Conservation (phyloP, 2,797 vertebrate species). For the Micropoecilia bifurca region DNA sequence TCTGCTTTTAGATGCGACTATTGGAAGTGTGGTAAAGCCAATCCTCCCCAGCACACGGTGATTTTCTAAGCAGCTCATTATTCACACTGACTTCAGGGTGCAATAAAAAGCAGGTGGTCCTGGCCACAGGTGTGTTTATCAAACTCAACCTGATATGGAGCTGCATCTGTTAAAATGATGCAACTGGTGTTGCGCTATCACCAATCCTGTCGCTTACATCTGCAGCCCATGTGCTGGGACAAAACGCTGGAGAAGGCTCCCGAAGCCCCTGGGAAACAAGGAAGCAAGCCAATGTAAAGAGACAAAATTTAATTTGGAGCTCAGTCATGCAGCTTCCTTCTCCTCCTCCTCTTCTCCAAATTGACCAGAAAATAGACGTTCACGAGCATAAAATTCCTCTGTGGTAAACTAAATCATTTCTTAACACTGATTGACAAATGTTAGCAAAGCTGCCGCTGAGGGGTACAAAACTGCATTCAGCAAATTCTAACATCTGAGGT, state of each 20-base stretch:
- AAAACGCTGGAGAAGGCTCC: constrained; percentile 56
- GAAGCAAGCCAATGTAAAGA: constrained; percentile 62
- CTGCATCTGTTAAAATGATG: constrained; percentile 50
- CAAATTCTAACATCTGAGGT: constrained; percentile 50
- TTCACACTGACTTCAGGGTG: constrained; percentile 31
- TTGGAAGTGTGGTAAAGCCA: not conserved
- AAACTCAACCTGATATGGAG: constrained; percentile 44
- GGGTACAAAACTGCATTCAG: constrained; percentile 57
- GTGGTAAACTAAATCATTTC: constrained; percentile 63
- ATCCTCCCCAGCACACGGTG: not conserved
- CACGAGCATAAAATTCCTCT: constrained; percentile 61
- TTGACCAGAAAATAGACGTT: constrained; percentile 74
- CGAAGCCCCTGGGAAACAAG: constrained; percentile 59
- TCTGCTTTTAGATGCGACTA: not conserved
- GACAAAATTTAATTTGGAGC: constrained; percentile 69
- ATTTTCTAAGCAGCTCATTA: constrained; percentile 17
- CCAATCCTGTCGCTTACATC: constrained; percentile 56
- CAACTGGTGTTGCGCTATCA: constrained; percentile 22
- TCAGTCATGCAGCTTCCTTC: constrained; percentile 62
- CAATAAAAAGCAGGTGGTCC: constrained; percentile 65
- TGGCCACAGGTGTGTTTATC: constrained; percentile 68
- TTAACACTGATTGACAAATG: constrained; percentile 62
- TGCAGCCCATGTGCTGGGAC: constrained; percentile 56
- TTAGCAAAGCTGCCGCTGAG: constrained; percentile 57
- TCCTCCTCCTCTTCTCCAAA: constrained; percentile 56